Percentiles rank a stretch among this genome's conserved stretches.
Conservation (phyloP, 1,140 invertebrate genomes). For the Drosophila ogumai region DNA sequence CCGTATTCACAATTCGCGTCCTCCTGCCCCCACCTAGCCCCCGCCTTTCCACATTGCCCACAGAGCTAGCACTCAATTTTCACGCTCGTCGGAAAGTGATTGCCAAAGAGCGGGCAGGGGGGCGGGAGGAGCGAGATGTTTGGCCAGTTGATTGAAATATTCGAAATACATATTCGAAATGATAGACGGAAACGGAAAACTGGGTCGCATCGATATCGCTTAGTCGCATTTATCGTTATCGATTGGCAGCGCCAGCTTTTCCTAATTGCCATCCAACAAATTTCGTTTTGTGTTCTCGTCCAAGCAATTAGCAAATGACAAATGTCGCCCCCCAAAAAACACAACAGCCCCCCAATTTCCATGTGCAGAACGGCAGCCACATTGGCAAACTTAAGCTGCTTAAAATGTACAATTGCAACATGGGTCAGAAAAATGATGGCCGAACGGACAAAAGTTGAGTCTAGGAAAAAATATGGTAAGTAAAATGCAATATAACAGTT, state of each 20-base stretch:
- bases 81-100: constrained; percentile 61
- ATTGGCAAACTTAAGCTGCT: constrained; percentile 57
- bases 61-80: constrained; percentile 68
- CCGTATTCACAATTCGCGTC: constrained; percentile 43
- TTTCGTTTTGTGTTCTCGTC: constrained; percentile 17
- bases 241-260: constrained; percentile 13
- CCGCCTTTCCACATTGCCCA: constrained; percentile 6
- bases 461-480: neutral
- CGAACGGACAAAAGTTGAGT: neutral
- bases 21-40: neutral
- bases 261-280: constrained; percentile 41
- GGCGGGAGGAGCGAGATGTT: constrained; percentile 36
- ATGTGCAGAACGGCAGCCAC: constrained; percentile 2
- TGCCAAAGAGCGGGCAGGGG: neutral
- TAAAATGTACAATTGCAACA: constrained; percentile 52
- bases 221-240: constrained; percentile 30
- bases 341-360: neutral
- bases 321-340: constrained; percentile 19
- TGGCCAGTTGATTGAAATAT: constrained; percentile 77
- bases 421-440: constrained; percentile 29
- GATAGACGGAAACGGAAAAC: constrained; percentile 19
- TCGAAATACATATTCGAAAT: constrained; percentile 46
- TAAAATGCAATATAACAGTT: too few species aligned
- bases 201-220: constrained; percentile 27
- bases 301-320: constrained; percentile 58